These are phyloP conservation scores for Hyles lineata DNA, from an alignment of 2,888 invertebrate genomes.

Conservation along the genomic window DNA sequence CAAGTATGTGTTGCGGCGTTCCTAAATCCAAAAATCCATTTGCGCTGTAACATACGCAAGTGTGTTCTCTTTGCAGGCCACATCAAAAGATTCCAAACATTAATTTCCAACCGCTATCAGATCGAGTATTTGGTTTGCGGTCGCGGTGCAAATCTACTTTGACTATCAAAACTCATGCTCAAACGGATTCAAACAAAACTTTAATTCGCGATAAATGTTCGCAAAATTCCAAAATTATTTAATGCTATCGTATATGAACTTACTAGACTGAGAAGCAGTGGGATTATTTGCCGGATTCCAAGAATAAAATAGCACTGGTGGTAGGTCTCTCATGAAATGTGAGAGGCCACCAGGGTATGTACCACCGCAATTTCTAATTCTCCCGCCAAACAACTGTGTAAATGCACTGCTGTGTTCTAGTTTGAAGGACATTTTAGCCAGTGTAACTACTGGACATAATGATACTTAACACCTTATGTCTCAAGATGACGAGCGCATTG, in stretches of 20 bases:
- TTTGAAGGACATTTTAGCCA: too few species aligned
- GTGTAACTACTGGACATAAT: too few species aligned
- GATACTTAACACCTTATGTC: too few species aligned
- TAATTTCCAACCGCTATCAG: constrained; percentile 41
- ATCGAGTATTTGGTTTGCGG: constrained; percentile 40
- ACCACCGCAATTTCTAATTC: too few species aligned
- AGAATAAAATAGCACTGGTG: too few species aligned
- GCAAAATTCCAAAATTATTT: neutral
- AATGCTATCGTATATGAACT: neutral
- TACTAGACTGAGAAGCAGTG: too few species aligned
- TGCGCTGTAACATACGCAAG: constrained; percentile 8
- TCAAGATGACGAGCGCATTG: too few species aligned
- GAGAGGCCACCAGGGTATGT: too few species aligned
- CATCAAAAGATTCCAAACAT: constrained; percentile 45
- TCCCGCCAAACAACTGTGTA: too few species aligned
- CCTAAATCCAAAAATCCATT: constrained; percentile 31
- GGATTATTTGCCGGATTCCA: too few species aligned
- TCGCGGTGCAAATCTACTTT: constrained; percentile 30
- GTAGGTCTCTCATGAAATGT: too few species aligned
- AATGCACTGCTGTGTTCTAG: too few species aligned
- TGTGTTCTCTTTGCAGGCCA: constrained; percentile 35
- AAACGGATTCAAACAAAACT: neutral
- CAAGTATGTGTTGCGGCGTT: neutral
- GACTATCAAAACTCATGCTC: neutral
- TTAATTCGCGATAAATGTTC: neutral